Conservation (phyloP, 53 echinoderm and acorn worm genomes). For the Luidia sarsii region DNA sequence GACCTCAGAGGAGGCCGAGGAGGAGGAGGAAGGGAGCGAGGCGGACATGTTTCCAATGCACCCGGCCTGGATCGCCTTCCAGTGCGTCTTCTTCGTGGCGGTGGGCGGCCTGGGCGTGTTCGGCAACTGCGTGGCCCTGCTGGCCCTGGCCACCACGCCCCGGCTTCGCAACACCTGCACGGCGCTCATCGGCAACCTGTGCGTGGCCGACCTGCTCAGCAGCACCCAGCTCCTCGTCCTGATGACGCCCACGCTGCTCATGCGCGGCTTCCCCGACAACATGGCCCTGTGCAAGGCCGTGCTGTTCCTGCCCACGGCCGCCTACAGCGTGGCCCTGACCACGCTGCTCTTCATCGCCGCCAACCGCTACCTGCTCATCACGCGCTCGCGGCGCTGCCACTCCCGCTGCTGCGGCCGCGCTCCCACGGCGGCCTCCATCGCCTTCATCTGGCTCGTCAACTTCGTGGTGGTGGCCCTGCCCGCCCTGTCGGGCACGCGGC, state of each 20-base stretch:
- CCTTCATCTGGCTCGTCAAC: slow-evolving; percentile 54
- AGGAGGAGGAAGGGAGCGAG: background rate
- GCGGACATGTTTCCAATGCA: background rate
- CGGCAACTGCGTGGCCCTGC: slow-evolving; percentile 49
- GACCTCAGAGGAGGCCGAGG: background rate
- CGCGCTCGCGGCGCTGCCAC: slow-evolving; percentile 52
- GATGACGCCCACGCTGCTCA: background rate
- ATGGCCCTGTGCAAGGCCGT: slow-evolving; percentile 6
- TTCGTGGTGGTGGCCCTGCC: slow-evolving; percentile 34
- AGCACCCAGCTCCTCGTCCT: background rate
- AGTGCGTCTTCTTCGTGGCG: slow-evolving; percentile 38
- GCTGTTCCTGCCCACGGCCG: background rate
- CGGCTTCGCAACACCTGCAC: slow-evolving; percentile 55
- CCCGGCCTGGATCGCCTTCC: slow-evolving; percentile 20
- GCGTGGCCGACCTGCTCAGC: slow-evolving; percentile 24
- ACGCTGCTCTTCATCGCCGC: slow-evolving; percentile 64
- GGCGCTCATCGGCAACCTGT: slow-evolving; percentile 58
- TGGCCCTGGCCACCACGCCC: slow-evolving; percentile 41
- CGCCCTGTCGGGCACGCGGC: background rate
- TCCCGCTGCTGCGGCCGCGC: slow-evolving; percentile 49
- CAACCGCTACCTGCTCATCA: slow-evolving; percentile 71
- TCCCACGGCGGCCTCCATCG: slow-evolving; percentile 6
- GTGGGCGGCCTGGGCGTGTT: slow-evolving; percentile 37
- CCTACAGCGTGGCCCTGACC: slow-evolving; percentile 48
- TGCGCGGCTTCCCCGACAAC: slow-evolving; percentile 18